Percentiles rank a stretch among this genome's conserved stretches.
Conservation (phyloP, 2,888 invertebrate genomes). For the Pimpla rufipes region DNA sequence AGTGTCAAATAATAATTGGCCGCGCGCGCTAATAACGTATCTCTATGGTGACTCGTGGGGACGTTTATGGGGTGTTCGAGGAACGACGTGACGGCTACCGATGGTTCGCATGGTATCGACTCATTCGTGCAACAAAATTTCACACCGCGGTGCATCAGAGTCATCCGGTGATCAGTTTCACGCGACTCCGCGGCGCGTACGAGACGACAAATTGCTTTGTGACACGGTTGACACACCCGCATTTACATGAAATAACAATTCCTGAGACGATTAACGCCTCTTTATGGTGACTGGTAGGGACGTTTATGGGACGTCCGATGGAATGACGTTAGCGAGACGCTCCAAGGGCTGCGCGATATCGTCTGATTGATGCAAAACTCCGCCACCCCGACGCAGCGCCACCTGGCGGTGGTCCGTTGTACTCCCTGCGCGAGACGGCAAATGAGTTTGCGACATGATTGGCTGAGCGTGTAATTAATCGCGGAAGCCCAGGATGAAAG, state of each 20-base stretch:
- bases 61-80: slow-evolving; percentile 17
- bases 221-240: slow-evolving; percentile 76
- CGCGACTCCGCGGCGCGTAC: slow-evolving; percentile 27
- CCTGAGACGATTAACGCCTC: too few species aligned
- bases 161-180: too few species aligned
- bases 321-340: too few species aligned
- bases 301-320: too few species aligned
- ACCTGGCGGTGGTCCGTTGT: neutral
- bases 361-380: neutral
- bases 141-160: too few species aligned
- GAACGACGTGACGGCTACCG: slow-evolving; percentile 50
- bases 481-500: slow-evolving; percentile 41
- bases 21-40: neutral
- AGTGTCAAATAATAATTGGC: slow-evolving; percentile 35
- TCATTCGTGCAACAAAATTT: slow-evolving; percentile 67
- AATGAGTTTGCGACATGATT: slow-evolving; percentile 78
- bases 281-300: too few species aligned
- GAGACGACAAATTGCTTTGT: slow-evolving; percentile 79
- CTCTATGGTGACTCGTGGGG: neutral
- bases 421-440: slow-evolving; percentile 73
- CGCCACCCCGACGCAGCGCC: neutral
- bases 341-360: neutral
- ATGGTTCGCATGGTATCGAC: slow-evolving; percentile 76
- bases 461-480: slow-evolving; percentile 71
- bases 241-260: too few species aligned